phyloP scores from a whole-genome alignment of 2,888 invertebrate species.

The Drosophila mulleri region DNA sequence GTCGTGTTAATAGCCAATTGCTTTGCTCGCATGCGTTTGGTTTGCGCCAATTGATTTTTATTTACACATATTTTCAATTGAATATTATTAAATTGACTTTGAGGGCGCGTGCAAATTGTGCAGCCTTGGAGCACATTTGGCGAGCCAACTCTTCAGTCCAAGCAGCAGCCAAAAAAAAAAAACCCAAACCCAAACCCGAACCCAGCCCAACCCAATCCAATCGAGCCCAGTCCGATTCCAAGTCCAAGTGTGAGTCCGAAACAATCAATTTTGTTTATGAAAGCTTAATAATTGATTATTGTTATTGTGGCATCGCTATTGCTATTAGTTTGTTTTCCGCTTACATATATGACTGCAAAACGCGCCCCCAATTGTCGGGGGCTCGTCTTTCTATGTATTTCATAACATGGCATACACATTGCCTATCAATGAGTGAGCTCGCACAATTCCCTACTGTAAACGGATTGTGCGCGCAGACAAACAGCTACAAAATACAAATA shows the following conservation, averaged over 20 bases:
- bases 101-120: constrained; percentile 74
- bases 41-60: constrained; percentile 72
- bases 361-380: constrained; percentile 65
- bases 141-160: constrained; percentile 27
- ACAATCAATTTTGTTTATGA: constrained; percentile 22
- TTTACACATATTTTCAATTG: constrained; percentile 77
- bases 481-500: constrained; percentile 4
- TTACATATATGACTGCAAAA: constrained; percentile 22
- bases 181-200: constrained; percentile 3
- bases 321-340: constrained; percentile 27
- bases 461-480: constrained; percentile 18
- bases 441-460: constrained; percentile 46
- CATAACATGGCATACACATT: constrained; percentile 61
- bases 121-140: constrained; percentile 66
- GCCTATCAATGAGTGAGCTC: constrained; percentile 55
- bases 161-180: not conserved
- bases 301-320: constrained; percentile 30
- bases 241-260: not conserved
- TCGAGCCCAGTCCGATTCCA: not conserved
- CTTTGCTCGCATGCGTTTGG: constrained; percentile 41
- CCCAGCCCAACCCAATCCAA: constrained; percentile 3
- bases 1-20: constrained; percentile 66
- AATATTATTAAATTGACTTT: constrained; percentile 77
- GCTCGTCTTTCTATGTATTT: constrained; percentile 69
- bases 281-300: constrained; percentile 18